Base-by-base conservation (phyloP, 2,113 vertebrate genomes). In the Hemichromis elongatus region DNA sequence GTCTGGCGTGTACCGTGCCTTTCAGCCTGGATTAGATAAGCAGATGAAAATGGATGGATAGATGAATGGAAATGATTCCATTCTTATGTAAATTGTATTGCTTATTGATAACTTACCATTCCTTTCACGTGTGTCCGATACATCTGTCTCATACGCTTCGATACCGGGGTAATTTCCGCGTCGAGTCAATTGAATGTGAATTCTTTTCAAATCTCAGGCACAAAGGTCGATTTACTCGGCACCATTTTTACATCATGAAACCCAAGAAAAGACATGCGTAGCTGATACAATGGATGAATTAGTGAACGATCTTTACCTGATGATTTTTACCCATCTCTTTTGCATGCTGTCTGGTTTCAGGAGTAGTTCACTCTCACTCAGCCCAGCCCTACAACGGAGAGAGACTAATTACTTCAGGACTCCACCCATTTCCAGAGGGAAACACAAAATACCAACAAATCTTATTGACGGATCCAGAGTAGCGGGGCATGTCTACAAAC, bases 361-460 rank as follows among this genome's bases (percentile, higher is more conserved):
- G 96, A 97, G 96, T 90, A 96, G 97, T 80, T 98, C 98, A 59
- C 97, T 98, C 83, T 98, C 97, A 47, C 96, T 96, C 85, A 98
- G 97, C 85, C 97, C 97, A 61, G 96, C 96, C 88, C 96, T 96
- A 79, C 96, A 95, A 90, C 96, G 94, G 73, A 96, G 96, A 77
- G 96, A 97, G 94, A 92, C 96, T 19, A 96, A 95, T 53, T 86
- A 92, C 79, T 93, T 97, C 97, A 92, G 97, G 95, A 99, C 98
- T 33, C 98, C 98, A 8, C 98, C 98, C 42, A 95, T 97, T 73
- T 96, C 97, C 55, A 96, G 97, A 90, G 97, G 96, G 84, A 96
- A 97, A 92, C 95, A 97, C 92, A 97, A 92, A 84, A 61, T 92
- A 83, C 30, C 91, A 0, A 88, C 88, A 2, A 86, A 94, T 75